Evolutionary conservation across 2,113 vertebrate genomes (phyloP).

Genomic region (Pica pica): DNA sequence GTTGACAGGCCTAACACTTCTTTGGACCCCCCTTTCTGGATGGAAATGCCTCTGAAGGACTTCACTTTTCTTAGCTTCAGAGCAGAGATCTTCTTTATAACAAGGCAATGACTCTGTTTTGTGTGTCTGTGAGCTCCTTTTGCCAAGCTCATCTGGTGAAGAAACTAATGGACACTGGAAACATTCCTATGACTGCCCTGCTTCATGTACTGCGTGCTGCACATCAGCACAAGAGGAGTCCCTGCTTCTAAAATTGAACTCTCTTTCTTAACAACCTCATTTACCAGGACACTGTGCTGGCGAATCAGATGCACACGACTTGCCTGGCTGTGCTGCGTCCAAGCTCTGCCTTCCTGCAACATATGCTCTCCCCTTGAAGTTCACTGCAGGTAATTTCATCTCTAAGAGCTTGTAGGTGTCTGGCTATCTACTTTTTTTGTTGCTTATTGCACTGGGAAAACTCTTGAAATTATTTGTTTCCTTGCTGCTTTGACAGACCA

Average conservation of each 20-base stretch:
- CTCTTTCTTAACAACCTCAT: neutral
- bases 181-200: neutral
- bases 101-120: neutral
- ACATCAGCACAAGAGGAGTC: neutral
- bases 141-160: neutral
- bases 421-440: neutral
- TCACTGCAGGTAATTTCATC: neutral
- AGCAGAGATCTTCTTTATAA: neutral
- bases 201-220: neutral
- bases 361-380: neutral
- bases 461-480: neutral
- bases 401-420: neutral
- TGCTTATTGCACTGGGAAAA: neutral
- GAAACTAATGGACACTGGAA: neutral
- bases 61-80: neutral
- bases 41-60: neutral
- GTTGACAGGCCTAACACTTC: neutral
- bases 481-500: neutral
- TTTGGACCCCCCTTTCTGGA: neutral
- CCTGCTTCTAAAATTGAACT: conserved; percentile 25
- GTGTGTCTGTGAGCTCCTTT: neutral
- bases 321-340: neutral
- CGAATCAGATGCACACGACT: neutral
- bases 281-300: neutral
- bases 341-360: neutral